Conservation (phyloP, 2,113 vertebrate species). For the Anhinga anhinga region DNA sequence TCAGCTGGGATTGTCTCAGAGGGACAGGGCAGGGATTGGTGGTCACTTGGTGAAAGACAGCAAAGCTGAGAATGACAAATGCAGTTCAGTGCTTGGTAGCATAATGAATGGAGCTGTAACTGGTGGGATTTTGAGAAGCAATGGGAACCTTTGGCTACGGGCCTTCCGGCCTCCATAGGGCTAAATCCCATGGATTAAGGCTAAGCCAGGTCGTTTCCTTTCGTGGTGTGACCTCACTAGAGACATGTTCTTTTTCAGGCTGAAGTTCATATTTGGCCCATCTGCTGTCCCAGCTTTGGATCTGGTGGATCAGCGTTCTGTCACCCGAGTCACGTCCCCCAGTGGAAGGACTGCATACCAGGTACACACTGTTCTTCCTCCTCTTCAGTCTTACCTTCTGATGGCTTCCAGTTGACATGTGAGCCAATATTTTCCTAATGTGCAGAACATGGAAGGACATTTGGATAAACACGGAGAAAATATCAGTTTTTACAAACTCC, state of each 20-base stretch:
- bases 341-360: slow-evolving; percentile 87
- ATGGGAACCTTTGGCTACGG: background rate
- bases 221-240: background rate
- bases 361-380: slow-evolving; percentile 56
- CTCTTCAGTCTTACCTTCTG: background rate
- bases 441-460: background rate
- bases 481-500: background rate
- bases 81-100: background rate
- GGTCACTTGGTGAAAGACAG: background rate
- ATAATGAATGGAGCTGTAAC: background rate
- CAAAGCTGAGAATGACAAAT: background rate
- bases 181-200: background rate
- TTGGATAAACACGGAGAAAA: background rate
- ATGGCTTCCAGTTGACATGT: background rate
- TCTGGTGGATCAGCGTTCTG: slow-evolving; percentile 84
- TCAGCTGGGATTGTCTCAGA: background rate
- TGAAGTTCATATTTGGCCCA: slow-evolving; percentile 90
- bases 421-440: background rate
- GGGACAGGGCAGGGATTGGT: background rate
- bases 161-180: background rate
- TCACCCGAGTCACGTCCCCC: slow-evolving; percentile 84
- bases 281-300: slow-evolving; percentile 88
- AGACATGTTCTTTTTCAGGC: slow-evolving; percentile 62
- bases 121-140: background rate
- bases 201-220: background rate